Base-by-base conservation (phyloP, 1,140 invertebrate species). In the Pteromalus puparum region DNA sequence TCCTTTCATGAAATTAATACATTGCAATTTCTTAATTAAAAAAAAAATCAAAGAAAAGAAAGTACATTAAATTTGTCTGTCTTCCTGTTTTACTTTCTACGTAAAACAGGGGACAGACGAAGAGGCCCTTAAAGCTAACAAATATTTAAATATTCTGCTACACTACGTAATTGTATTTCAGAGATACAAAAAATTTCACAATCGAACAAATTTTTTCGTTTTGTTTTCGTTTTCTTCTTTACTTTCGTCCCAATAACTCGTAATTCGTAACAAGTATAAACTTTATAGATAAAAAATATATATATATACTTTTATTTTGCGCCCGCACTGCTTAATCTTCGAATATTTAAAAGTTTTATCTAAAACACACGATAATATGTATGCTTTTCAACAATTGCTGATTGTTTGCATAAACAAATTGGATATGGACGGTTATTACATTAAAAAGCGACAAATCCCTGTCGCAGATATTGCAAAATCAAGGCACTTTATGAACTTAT, bases 191-290 rank as follows among this genome's bases (percentile, higher is more conserved):
- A 84, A 91, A 89, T 88, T 89, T 90, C 90, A 91, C 84, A 87
- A 84, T 88, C 90, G 90, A 92, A 91, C 87, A 88, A 83, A 86
- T 82, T 88, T 87, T 81, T 85, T 87, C 86, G 85, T 42, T 78
- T 28, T 80, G 7, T 80, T 72, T 75, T 80, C 53, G n/a, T 74
- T 79, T 80, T 61, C 42, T 80, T 84, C 72, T 76, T 81, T 81
- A 68, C 26, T 21, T 67, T 65, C 67, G 24, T 84, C 76, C 81
- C 84, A 84, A 87, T 89, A 90, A 89, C 89, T 90, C 87, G 72
- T 86, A 90, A 92, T 90, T 89, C 86, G 88, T 90, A 92, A 92
- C 91, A 91, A 89, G 87, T 91, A 92, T 92, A 92, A 90, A 92
- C 90, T 92, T 91, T 91, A 87, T 88, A 90, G 89, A 90, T 91